Percentiles rank a stretch among this genome's conserved stretches.
These are phyloP conservation scores for Meleagris gallopavo DNA, from an alignment of 2,113 vertebrate species.

Conservation along the genomic window DNA sequence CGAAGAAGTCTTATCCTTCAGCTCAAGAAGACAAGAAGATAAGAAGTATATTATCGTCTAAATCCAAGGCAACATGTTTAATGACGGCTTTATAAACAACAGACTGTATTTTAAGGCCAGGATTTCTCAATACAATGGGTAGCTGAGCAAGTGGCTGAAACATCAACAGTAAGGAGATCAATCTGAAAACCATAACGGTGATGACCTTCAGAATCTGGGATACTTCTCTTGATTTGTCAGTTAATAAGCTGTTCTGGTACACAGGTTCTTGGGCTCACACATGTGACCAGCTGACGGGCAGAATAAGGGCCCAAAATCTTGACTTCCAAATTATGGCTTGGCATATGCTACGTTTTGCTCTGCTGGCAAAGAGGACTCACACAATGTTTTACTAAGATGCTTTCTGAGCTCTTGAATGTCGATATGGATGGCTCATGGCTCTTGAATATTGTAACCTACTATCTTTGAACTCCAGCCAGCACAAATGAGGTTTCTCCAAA, in stretches of 20 bases:
- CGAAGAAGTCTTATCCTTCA: background rate
- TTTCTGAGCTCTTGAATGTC: background rate
- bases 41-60: background rate
- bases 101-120: background rate
- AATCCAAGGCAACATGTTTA: background rate
- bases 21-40: background rate
- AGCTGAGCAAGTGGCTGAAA: background rate
- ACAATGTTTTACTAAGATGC: background rate
- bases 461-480: background rate
- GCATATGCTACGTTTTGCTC: too few species aligned
- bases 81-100: accelerated
- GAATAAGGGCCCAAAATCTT: background rate
- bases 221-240: background rate
- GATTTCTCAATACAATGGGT: background rate
- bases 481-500: background rate
- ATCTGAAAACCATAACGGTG: background rate
- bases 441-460: background rate
- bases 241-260: background rate
- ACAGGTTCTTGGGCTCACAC: background rate
- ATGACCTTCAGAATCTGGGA: background rate
- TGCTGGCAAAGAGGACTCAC: background rate
- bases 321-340: background rate
- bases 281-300: background rate
- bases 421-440: background rate
- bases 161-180: background rate